Conservation (phyloP, 2,113 vertebrate genomes). For the Psettodes erumei region DNA sequence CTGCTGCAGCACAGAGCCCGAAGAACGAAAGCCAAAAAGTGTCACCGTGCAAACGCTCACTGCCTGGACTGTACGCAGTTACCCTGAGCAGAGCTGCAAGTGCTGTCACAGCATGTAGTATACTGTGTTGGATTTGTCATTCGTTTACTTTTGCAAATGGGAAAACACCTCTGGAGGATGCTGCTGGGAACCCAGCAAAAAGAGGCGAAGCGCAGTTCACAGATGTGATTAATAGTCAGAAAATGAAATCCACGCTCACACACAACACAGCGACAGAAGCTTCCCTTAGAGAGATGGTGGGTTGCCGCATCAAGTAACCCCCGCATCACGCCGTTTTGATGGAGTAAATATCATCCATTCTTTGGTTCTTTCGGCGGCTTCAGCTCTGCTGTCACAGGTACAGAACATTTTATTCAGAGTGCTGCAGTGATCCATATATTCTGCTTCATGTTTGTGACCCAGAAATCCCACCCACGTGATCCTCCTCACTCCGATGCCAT, state of each 20-base stretch:
- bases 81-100: background rate
- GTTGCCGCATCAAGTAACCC: slow-evolving; percentile 11
- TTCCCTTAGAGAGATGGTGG: slow-evolving; percentile 5
- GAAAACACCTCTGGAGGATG: slow-evolving; percentile 25
- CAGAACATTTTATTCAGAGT: background rate
- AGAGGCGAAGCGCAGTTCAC: slow-evolving; percentile 20
- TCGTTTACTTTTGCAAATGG: slow-evolving; percentile 25
- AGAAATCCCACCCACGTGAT: slow-evolving; percentile 34
- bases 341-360: slow-evolving; percentile 20
- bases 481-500: background rate
- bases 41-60: too few species aligned
- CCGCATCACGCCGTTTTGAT: slow-evolving; percentile 20
- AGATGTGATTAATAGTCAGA: slow-evolving; percentile 22
- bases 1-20: background rate
- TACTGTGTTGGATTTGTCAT: slow-evolving; percentile 15
- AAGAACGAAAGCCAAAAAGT: background rate
- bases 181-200: slow-evolving; percentile 7
- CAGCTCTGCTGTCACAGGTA: background rate
- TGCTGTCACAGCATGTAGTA: slow-evolving; percentile 11
- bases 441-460: slow-evolving; percentile 35
- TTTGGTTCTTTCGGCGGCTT: slow-evolving; percentile 8
- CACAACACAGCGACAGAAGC: background rate
- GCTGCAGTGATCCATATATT: slow-evolving; percentile 21
- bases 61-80: background rate
- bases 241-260: background rate